A percentile compares a stretch with the other conserved stretches of the same genome.
Evolutionary conservation across 2,113 vertebrate genomes (phyloP).

Genomic region (Solea solea): DNA sequence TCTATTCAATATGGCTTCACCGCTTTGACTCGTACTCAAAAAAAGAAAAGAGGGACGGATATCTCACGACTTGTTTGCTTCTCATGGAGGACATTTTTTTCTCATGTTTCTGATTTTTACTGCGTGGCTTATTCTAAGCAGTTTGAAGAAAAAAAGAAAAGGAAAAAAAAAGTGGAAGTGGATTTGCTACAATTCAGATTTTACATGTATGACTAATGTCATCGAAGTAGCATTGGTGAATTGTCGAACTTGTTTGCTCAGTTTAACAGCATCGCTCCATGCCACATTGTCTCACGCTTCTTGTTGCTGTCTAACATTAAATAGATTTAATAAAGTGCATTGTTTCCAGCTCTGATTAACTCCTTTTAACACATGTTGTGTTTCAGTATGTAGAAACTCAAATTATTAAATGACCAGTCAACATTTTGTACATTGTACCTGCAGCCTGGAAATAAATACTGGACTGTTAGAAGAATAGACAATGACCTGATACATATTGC

Average conservation of each 20-base stretch:
- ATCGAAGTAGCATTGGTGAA: constrained; percentile 58
- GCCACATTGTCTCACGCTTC: constrained; percentile 85
- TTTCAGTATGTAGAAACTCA: neutral
- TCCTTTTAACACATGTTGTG: constrained; percentile 20
- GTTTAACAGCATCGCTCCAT: constrained; percentile 59
- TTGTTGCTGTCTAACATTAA: constrained; percentile 86
- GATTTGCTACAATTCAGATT: constrained; percentile 70
- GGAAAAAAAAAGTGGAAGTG: constrained; percentile 2
- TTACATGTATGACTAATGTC: constrained; percentile 80
- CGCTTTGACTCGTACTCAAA: constrained; percentile 13
- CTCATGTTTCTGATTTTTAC: constrained; percentile 46
- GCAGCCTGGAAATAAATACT: neutral
- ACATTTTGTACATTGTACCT: constrained; percentile 6
- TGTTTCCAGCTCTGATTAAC: constrained; percentile 24
- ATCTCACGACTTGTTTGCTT: constrained; percentile 16
- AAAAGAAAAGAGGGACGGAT: constrained; percentile 4
- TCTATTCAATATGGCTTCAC: constrained; percentile 43
- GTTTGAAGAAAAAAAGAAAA: constrained; percentile 27
- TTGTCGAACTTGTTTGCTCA: constrained; percentile 74
- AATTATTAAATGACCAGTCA: neutral
- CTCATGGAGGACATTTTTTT: constrained; percentile 32
- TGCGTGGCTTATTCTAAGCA: constrained; percentile 41
- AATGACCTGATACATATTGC: neutral
- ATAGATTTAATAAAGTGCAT: constrained; percentile 66
- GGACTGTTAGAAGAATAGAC: neutral